These are phyloP conservation scores for Dioctria rufipes DNA, from an alignment of 2,888 invertebrate species.

Conservation along the genomic window DNA sequence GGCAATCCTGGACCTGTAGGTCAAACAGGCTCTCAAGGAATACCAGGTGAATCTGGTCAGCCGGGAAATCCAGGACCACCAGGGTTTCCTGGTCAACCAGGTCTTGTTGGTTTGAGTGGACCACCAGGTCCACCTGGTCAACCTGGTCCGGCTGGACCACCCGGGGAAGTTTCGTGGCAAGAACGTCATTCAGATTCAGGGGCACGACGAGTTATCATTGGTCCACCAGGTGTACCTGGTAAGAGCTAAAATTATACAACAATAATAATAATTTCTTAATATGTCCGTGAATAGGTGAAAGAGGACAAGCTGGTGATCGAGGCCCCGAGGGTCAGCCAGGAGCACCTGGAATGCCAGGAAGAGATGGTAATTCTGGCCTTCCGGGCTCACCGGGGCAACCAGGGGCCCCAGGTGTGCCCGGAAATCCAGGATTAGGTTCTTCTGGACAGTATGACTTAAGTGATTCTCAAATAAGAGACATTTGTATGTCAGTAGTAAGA, in stretches of 20 bases:
- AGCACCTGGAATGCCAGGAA: slow-evolving; percentile 75
- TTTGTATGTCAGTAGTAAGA: slow-evolving; percentile 85
- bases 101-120: slow-evolving; percentile 67
- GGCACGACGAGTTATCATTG: slow-evolving; percentile 3
- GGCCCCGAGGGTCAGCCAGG: slow-evolving; percentile 75
- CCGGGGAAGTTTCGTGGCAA: slow-evolving; percentile 58
- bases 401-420: slow-evolving; percentile 64
- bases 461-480: slow-evolving; percentile 78
- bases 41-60: background rate
- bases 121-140: slow-evolving; percentile 73
- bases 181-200: slow-evolving; percentile 30
- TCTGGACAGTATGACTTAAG: slow-evolving; percentile 74
- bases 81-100: slow-evolving; percentile 74
- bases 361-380: slow-evolving; percentile 74
- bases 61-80: slow-evolving; percentile 68
- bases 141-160: slow-evolving; percentile 67
- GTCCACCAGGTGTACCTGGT: slow-evolving; percentile 56
- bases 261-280: background rate
- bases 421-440: slow-evolving; percentile 68
- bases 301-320: slow-evolving; percentile 74
- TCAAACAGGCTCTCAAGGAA: slow-evolving; percentile 61
- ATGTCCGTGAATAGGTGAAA: slow-evolving; percentile 73
- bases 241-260: slow-evolving; percentile 4
- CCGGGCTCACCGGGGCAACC: slow-evolving; percentile 59
- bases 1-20: slow-evolving; percentile 71